phyloP scores from a whole-genome alignment of 2,797 vertebrate species.

The Todus mexicanus region DNA sequence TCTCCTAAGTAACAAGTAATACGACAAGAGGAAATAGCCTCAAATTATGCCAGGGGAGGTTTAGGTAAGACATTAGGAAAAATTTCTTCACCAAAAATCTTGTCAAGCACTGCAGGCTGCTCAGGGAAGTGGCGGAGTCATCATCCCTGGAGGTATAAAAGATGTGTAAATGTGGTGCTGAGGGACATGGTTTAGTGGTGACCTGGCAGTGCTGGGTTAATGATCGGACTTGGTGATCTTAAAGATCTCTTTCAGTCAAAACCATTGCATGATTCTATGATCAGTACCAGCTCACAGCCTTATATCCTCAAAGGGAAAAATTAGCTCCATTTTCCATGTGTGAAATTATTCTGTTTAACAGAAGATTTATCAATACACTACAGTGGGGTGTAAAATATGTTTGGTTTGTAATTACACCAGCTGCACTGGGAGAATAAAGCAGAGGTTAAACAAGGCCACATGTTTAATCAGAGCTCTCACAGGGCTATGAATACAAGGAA shows the following conservation, averaged over 20 bases:
- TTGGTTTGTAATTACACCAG: neutral
- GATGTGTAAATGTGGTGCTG: neutral
- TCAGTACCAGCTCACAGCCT: neutral
- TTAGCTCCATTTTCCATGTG: neutral
- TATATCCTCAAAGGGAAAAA: neutral
- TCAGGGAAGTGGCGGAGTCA: neutral
- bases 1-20: neutral
- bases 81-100: neutral
- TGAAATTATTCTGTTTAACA: neutral
- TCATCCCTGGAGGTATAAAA: neutral
- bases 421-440: neutral
- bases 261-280: neutral
- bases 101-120: neutral
- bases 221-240: neutral
- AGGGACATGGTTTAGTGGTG: neutral
- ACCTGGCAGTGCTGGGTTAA: neutral
- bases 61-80: neutral
- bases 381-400: neutral
- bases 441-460: constrained; percentile 42
- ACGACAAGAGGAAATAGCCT: neutral
- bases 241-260: neutral
- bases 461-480: constrained; percentile 22
- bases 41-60: neutral
- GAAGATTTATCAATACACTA: neutral
- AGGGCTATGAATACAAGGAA: constrained; percentile 33